Base-by-base conservation (phyloP, 2,797 vertebrate species). In the Danio aesculapii region DNA sequence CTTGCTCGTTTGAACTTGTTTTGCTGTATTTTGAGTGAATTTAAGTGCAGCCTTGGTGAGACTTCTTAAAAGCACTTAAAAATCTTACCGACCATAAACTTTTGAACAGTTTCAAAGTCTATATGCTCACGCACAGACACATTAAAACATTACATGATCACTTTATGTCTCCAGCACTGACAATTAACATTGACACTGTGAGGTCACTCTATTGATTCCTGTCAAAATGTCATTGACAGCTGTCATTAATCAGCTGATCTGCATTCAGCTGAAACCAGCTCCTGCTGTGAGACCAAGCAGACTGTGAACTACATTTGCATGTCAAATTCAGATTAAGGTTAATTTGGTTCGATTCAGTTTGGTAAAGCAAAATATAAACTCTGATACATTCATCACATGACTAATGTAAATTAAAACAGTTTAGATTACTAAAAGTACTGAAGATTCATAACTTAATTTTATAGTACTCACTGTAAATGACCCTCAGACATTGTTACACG, bases 171-270 rank as follows among this genome's bases (percentile, higher is more conserved):
- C 43, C 7, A 72, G 19, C 19, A n/a, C 11, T 67, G 72, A 66
- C 43, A 19, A 44, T 69, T 72, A 6, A 11, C 49, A 3, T 76
- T 52, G 74, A 49, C 43, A 3, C 81, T 44, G 76, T 67, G 17
- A 79, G 80, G 72, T 85, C 59, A 79, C 19, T 7, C 19, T 47
- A 83, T 79, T 9, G 70, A 87, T 80, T 72, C 72, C 64, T 14
- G 59, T 71, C 63, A 47, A 47, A 72, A 47, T 71, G 55, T 57
- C 71, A 79, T 9, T 47, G 66, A 75, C 49, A 59, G 61, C 67
- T 74, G 61, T 76, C 76, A 57, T 74, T 30, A 16, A 74, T 77
- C 21, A 71, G 30, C 19, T 46, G 17, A 49, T 57, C 0, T 2
- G 49, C 58, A 44, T 49, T 46, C 43, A 10, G 21, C 47, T 52